Percentiles rank a stretch among this genome's conserved stretches.
Conservation (phyloP, 2,797 vertebrate genomes). For the Myripristis jacobus region DNA sequence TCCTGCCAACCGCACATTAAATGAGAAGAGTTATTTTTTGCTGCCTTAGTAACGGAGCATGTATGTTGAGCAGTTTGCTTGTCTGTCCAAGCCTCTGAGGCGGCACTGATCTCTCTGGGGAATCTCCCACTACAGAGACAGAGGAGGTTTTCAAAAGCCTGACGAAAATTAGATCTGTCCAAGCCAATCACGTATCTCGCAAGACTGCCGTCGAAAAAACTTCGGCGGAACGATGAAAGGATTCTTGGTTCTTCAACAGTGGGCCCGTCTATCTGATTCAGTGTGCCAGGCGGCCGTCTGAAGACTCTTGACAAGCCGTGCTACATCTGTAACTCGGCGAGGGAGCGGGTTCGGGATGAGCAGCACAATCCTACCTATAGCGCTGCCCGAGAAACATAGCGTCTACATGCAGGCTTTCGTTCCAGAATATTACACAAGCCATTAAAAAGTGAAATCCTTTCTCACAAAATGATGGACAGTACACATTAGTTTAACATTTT, state of each 20-base stretch:
- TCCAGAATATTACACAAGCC: too few species aligned
- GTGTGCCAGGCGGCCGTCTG: neutral
- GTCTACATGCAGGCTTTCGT: too few species aligned
- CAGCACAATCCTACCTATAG: slow-evolving; percentile 5
- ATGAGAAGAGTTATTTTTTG: slow-evolving; percentile 29
- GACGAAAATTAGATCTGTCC: slow-evolving; percentile 56
- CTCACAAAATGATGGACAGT: slow-evolving; percentile 10
- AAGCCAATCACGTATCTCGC: slow-evolving; percentile 33
- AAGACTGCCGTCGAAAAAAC: slow-evolving; percentile 16
- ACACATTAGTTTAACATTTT: slow-evolving; percentile 3
- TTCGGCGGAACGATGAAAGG: slow-evolving; percentile 31
- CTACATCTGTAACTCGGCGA: slow-evolving; percentile 10
- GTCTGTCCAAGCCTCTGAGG: slow-evolving; percentile 48
- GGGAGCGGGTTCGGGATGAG: neutral
- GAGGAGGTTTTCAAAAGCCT: slow-evolving; percentile 48
- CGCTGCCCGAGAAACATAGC: slow-evolving; percentile 4
- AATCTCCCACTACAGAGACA: slow-evolving; percentile 35
- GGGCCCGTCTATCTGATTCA: neutral
- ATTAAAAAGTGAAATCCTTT: neutral
- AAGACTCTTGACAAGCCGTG: slow-evolving; percentile 20
- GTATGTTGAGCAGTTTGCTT: slow-evolving; percentile 26
- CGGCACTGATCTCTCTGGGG: slow-evolving; percentile 40
- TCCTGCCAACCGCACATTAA: slow-evolving; percentile 34
- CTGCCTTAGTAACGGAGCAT: slow-evolving; percentile 25
- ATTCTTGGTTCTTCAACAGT: neutral